phyloP scores from a whole-genome alignment of 2,113 vertebrate species.

The Telmatochromis sp. region DNA sequence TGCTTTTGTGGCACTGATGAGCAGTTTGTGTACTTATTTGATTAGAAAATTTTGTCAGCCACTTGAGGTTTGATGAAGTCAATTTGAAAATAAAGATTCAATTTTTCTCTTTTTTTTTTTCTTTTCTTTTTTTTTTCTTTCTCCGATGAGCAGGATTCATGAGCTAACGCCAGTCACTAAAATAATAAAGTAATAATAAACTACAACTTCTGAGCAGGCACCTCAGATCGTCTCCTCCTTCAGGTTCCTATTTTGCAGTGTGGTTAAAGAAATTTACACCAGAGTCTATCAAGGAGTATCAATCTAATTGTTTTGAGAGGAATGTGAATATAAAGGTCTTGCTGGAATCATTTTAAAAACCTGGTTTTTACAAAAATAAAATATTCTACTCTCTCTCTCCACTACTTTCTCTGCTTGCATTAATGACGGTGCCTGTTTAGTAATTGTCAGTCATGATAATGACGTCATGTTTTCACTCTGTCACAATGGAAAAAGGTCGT shows the following conservation, averaged over 20 bases:
- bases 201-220: neutral
- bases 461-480: neutral
- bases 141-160: neutral
- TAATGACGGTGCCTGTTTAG: neutral
- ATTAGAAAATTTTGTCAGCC: neutral
- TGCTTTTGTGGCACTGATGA: neutral
- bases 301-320: neutral
- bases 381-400: constrained; percentile 35
- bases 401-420: neutral
- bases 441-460: neutral
- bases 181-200: neutral
- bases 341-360: constrained; percentile 47
- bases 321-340: constrained; percentile 2
- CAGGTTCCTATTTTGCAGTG: neutral
- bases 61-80: neutral
- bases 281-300: neutral
- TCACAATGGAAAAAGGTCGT: neutral
- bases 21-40: neutral
- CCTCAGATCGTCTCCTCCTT: neutral
- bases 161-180: neutral
- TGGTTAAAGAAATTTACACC: neutral
- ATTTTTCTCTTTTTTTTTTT: neutral
- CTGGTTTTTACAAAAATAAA: constrained; percentile 64
- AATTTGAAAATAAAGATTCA: neutral
- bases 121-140: accelerated